These are phyloP conservation scores for Glomeris maerens DNA, from an alignment of 1,140 invertebrate genomes.

Conservation along the genomic window DNA sequence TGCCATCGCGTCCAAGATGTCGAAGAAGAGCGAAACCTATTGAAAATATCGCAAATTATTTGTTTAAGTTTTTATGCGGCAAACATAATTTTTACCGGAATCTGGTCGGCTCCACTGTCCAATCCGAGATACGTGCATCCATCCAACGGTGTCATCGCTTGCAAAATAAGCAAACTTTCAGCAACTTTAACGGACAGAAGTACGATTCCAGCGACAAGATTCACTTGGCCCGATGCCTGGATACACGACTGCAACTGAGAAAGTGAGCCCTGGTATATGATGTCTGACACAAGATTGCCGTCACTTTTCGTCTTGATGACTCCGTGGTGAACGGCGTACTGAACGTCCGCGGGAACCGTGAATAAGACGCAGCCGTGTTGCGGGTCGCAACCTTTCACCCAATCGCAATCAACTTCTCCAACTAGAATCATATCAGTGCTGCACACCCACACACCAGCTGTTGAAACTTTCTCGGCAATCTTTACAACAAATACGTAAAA, in stretches of 20 bases:
- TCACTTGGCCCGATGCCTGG: conserved; percentile 20
- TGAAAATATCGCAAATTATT: too few relatives aligned
- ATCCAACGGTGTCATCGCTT: conserved; percentile 32
- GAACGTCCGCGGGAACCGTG: conserved; percentile 23
- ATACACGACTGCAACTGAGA: too few relatives aligned
- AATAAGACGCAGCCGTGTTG: conserved; percentile 19
- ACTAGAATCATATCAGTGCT: conserved; percentile 35
- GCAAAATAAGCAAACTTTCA: conserved; percentile 32
- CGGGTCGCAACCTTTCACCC: background rate
- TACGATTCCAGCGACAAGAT: conserved; percentile 26
- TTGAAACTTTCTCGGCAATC: too few relatives aligned
- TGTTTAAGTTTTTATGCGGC: too few relatives aligned
- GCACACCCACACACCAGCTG: conserved; percentile 37
- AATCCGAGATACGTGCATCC: conserved; percentile 38
- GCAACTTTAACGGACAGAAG: conserved; percentile 30
- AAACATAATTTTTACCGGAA: too few relatives aligned
- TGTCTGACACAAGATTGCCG: conserved; percentile 27
- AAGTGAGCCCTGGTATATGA: conserved; percentile 25
- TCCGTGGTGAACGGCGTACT: conserved; percentile 31
- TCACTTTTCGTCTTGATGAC: conserved; percentile 28
- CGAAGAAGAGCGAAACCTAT: conserved; percentile 38
- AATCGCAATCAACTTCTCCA: background rate
- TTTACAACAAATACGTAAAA: too few relatives aligned
- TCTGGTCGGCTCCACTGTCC: conserved; percentile 34
- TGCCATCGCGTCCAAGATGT: conserved; percentile 34